Base-by-base conservation (phyloP, 2,113 vertebrate species). In the Ursus arctos region DNA sequence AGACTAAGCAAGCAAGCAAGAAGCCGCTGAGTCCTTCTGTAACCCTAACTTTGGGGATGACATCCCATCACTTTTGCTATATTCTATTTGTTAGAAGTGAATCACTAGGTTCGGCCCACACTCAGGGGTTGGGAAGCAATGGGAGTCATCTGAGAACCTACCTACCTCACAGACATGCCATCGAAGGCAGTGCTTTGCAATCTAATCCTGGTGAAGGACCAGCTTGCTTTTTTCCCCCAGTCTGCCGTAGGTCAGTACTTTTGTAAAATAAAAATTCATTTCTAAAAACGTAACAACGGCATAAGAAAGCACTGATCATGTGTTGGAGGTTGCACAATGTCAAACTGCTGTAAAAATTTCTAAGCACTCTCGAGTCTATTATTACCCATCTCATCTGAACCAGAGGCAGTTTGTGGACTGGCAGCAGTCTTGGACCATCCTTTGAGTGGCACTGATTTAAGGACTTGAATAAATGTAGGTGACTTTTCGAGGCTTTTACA, bases 251-350 rank as follows among this genome's bases (percentile, higher is more conserved):
- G 51, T 71, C 91, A 88, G 24, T 51, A 51, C 36, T 93, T 89
- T 92, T 21, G 31, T 63, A 71, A 94, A 89, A 36, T 53, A 85
- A 69, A 97, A 89, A 92, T 85, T 63, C 43, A 61, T 84, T 74
- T 95, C 77, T 61, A 93, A 86, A 81, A 94, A 92, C 82, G 22
- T 18, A 88, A 65, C 40, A 53, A 59, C 71, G n/a, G 19, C 5
- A 67, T 67, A 24, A 18, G 76, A 59, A 57, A 51, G 14, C 21
- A 84, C 1, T 12, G 33, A 47, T 69, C 26, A 74, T 6, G 1
- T 43, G 28, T 22, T 87, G 71, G 28, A 53, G 83, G 55, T 80
- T 9, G 1, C n/a, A 87, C 15, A 63, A 93, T 28, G 51, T 69
- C 49, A 85, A 74, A 71, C 55, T 83, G n/a, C 69, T 65, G 22